A percentile compares a stretch with the other conserved stretches of the same genome.
These are phyloP conservation scores for Silurus meridionalis DNA, from an alignment of 2,113 vertebrate genomes.

Conservation along the genomic window DNA sequence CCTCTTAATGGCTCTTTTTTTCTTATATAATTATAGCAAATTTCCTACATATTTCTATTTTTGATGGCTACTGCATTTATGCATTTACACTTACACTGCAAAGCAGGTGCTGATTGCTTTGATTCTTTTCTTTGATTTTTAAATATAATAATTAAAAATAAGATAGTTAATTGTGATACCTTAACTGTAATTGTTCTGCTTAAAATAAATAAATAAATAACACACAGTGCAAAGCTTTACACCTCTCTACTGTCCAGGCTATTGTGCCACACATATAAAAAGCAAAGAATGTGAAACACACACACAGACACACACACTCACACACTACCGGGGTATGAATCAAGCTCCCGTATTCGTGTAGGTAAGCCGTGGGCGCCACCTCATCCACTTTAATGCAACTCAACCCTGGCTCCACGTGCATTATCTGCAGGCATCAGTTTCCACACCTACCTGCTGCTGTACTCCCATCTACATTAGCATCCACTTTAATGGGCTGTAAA, in stretches of 20 bases:
- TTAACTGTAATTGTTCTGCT: neutral
- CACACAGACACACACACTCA: constrained; percentile 34
- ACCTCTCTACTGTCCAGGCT: neutral
- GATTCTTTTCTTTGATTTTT: neutral
- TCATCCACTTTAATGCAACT: constrained; percentile 67
- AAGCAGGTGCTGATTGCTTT: neutral
- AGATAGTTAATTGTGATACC: too few species aligned
- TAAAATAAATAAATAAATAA: neutral
- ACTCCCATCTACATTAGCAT: constrained; percentile 73
- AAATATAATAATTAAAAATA: neutral
- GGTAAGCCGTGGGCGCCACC: constrained; percentile 61
- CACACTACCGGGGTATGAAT: constrained; percentile 63
- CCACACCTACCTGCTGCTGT: constrained; percentile 73
- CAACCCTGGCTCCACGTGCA: constrained; percentile 69
- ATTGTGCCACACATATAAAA: neutral
- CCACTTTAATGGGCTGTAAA: constrained; percentile 76
- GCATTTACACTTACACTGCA: neutral
- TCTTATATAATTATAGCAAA: neutral
- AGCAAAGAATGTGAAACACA: neutral
- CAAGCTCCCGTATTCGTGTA: constrained; percentile 62
- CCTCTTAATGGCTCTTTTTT: neutral
- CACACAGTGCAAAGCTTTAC: neutral
- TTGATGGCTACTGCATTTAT: neutral
- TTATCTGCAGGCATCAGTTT: constrained; percentile 70
- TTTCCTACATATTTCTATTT: neutral